Conservation (phyloP, 92 coral and sea anemone genomes). For the Siderastrea siderea region DNA sequence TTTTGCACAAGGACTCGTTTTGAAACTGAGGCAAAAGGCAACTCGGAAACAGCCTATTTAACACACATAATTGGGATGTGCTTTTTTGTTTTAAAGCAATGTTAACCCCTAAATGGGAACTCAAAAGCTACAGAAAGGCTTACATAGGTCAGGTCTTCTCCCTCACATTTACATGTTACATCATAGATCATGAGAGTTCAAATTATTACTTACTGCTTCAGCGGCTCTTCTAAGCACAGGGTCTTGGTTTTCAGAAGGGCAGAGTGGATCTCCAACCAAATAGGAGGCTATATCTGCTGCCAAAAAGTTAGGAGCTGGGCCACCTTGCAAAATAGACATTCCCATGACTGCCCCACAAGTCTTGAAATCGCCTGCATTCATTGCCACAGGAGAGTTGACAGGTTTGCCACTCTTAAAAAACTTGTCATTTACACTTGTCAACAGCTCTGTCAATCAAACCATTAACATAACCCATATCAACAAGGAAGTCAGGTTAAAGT, state of each 20-base stretch:
- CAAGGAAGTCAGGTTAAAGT: not conserved
- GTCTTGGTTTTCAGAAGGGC: conserved; percentile 48
- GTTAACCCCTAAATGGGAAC: no score
- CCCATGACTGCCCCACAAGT: conserved; percentile 63
- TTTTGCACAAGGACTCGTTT: no score
- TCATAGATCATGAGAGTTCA: conserved; percentile 3
- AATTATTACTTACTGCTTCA: conserved; percentile 33
- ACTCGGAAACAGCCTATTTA: no score
- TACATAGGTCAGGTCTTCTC: no score
- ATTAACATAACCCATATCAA: not conserved
- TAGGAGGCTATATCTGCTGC: conserved; percentile 51
- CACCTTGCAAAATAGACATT: conserved; percentile 77
- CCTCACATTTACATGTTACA: no score
- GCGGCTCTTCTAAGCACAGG: conserved; percentile 45
- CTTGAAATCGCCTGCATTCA: conserved; percentile 54
- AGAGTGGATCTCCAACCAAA: conserved; percentile 53
- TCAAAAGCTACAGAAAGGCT: no score
- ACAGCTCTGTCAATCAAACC: conserved; percentile 55
- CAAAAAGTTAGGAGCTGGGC: conserved; percentile 80
- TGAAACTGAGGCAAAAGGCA: no score
- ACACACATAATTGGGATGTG: no score
- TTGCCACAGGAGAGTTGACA: conserved; percentile 63
- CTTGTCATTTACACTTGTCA: conserved; percentile 45
- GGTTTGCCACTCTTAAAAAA: conserved; percentile 64
- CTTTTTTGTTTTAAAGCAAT: no score